phyloP scores from a whole-genome alignment of 2,113 vertebrate genomes.

The Synodontis membranacea region DNA sequence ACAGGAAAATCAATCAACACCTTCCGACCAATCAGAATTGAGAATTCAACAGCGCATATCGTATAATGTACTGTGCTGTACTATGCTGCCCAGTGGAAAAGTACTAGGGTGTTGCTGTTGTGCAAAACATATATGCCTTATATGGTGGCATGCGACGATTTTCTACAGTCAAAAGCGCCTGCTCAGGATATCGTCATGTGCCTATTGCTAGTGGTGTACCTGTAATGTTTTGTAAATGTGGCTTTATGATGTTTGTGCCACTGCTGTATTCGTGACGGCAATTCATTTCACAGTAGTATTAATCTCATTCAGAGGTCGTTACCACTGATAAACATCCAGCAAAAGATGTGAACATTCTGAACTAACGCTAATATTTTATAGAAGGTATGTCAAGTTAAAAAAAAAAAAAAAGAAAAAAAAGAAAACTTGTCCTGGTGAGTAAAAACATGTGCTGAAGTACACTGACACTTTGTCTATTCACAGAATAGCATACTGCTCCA shows the following conservation, averaged over 20 bases:
- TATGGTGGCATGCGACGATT: background rate
- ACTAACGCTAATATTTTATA: conserved; percentile 20
- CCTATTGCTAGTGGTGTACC: conserved; percentile 36
- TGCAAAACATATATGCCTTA: background rate
- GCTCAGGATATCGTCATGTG: background rate
- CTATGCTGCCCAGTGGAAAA: background rate
- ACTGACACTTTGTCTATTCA: conserved; percentile 53
- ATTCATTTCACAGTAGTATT: conserved; percentile 32
- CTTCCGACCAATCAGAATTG: background rate
- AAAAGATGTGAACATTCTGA: conserved; percentile 15
- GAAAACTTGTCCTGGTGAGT: conserved; percentile 21
- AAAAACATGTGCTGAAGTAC: conserved; percentile 36
- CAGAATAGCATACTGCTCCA: conserved; percentile 51
- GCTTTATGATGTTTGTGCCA: conserved; percentile 7
- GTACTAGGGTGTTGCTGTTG: background rate
- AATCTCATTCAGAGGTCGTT: conserved; percentile 36
- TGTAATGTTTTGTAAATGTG: conserved; percentile 23
- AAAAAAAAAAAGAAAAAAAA: conserved; percentile 23
- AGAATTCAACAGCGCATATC: background rate
- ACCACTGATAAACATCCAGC: conserved; percentile 25
- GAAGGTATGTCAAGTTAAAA: conserved; percentile 16
- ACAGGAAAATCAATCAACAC: background rate
- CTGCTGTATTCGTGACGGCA: conserved; percentile 35
- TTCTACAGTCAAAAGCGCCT: background rate
- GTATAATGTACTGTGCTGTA: background rate